Conservation (phyloP, 2,888 invertebrate genomes). For the Podotricha telesiphe region DNA sequence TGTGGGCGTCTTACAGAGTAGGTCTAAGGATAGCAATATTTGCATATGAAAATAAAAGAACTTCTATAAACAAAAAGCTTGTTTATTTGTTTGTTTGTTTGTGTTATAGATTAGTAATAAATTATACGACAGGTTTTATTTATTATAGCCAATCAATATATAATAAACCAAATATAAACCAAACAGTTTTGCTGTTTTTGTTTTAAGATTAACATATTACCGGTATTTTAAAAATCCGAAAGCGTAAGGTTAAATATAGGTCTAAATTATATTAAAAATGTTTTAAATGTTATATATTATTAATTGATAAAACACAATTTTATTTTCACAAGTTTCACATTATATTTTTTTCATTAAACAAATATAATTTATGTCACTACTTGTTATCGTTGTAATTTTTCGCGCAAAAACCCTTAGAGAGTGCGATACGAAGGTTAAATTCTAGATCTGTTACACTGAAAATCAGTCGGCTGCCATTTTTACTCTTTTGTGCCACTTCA, state of each 20-base stretch:
- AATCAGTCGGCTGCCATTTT: conserved; percentile 41
- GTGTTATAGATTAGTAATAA: too few species aligned
- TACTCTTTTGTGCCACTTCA: conserved; percentile 41
- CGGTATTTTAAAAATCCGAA: too few species aligned
- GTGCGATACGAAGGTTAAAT: conserved; percentile 39
- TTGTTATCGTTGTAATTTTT: conserved; percentile 25
- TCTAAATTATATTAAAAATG: too few species aligned
- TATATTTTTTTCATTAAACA: not conserved
- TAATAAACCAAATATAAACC: too few species aligned
- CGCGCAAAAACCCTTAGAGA: conserved; percentile 32
- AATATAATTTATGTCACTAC: conserved; percentile 2
- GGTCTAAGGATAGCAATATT: conserved; percentile 18
- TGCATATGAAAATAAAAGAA: too few species aligned
- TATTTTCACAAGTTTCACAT: not conserved
- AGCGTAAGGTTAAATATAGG: too few species aligned
- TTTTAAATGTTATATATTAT: too few species aligned
- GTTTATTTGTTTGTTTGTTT: not conserved
- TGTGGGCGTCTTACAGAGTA: conserved; percentile 58
- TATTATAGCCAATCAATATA: too few species aligned
- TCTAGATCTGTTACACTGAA: conserved; percentile 40
- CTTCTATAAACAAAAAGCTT: too few species aligned
- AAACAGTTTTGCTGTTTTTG: too few species aligned
- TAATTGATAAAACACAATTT: not conserved
- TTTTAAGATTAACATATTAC: too few species aligned
- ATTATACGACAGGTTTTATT: too few species aligned